A percentile compares a stretch with the other conserved stretches of the same genome.
These are phyloP conservation scores for Melanophora roralis DNA, from an alignment of 2,888 invertebrate genomes.

Conservation along the genomic window DNA sequence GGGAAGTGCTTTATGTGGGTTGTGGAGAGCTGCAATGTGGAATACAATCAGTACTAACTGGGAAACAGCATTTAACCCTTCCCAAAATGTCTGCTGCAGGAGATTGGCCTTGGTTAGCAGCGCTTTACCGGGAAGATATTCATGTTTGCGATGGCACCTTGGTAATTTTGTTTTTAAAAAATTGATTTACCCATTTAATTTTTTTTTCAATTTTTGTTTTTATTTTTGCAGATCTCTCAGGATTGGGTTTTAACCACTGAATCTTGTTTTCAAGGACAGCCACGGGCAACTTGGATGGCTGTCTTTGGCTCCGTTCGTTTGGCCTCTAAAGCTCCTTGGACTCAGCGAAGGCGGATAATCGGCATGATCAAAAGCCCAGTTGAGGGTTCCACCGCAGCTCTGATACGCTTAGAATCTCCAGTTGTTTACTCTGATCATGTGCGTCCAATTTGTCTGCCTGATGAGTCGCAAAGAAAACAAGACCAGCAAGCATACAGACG, in stretches of 20 bases:
- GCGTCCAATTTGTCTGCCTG: constrained; percentile 88
- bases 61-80: constrained; percentile 77
- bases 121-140: constrained; percentile 87
- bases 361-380: constrained; percentile 94
- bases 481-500: constrained; percentile 70
- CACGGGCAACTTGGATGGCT: constrained; percentile 91
- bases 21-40: constrained; percentile 89
- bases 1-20: constrained; percentile 87
- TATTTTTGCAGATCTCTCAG: constrained; percentile 78
- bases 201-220: neutral
- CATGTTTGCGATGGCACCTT: constrained; percentile 94
- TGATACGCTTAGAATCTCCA: constrained; percentile 87
- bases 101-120: constrained; percentile 96
- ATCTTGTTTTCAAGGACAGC: constrained; percentile 92
- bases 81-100: constrained; percentile 87
- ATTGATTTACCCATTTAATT: neutral
- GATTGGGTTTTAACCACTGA: constrained; percentile 92
- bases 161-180: constrained; percentile 73
- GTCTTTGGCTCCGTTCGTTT: constrained; percentile 87
- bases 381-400: constrained; percentile 90
- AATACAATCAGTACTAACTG: constrained; percentile 79
- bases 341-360: constrained; percentile 88
- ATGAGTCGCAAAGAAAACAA: constrained; percentile 76
- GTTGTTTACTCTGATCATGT: constrained; percentile 88
- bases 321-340: constrained; percentile 90